Evolutionary conservation across 2,888 invertebrate species (phyloP).

Genomic region (Drosophila basisetae): DNA sequence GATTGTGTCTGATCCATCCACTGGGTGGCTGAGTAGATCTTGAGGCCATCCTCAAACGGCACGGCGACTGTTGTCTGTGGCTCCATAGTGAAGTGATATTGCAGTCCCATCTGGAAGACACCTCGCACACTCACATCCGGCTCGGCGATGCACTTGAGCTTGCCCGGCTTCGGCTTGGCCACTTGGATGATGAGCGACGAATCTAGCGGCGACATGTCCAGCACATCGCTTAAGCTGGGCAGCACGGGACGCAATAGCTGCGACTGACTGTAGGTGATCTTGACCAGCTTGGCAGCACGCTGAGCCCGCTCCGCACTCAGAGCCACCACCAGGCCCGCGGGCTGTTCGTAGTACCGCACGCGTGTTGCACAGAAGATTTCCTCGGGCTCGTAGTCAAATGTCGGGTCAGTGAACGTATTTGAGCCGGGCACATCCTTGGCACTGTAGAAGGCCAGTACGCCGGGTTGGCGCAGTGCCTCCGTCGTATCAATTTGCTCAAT

Average conservation of each 20-base stretch:
- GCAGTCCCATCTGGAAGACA: constrained; percentile 87
- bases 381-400: constrained; percentile 82
- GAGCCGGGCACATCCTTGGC: constrained; percentile 88
- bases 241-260: constrained; percentile 61
- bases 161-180: constrained; percentile 44
- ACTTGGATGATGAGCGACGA: constrained; percentile 65
- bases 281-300: constrained; percentile 87
- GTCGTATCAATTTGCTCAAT: constrained; percentile 85
- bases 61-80: constrained; percentile 89
- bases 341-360: constrained; percentile 89
- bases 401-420: constrained; percentile 86
- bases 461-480: constrained; percentile 87
- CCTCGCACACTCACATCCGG: constrained; percentile 84
- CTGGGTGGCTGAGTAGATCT: constrained; percentile 89
- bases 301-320: constrained; percentile 87
- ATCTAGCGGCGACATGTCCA: constrained; percentile 76
- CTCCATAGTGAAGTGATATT: constrained; percentile 92
- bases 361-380: constrained; percentile 80
- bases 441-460: constrained; percentile 88
- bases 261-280: constrained; percentile 85
- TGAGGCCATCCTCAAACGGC: constrained; percentile 90
- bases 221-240: constrained; percentile 85
- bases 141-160: constrained; percentile 31
- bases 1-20: constrained; percentile 88
- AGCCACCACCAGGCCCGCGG: constrained; percentile 91